A percentile compares a stretch with the other conserved stretches of the same genome.
Conservation (phyloP, 2,797 vertebrate species). For the Sebastiscus albofasciatus region DNA sequence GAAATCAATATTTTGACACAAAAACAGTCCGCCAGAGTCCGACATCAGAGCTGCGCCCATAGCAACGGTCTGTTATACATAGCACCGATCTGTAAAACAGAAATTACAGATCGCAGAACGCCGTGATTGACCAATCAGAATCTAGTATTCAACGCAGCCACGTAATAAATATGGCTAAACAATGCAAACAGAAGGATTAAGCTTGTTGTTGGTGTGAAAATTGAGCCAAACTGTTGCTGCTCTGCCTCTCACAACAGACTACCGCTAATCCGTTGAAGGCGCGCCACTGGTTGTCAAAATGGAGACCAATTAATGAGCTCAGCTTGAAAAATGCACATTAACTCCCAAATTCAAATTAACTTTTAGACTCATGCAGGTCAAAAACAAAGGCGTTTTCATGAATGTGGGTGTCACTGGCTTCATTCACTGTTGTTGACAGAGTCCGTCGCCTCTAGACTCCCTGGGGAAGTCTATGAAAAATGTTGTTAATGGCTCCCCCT, state of each 20-base stretch:
- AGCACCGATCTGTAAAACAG: too few relatives aligned
- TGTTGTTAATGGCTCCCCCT: not conserved
- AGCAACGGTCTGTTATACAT: too few relatives aligned
- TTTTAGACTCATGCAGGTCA: constrained; percentile 20
- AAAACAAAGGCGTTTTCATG: constrained; percentile 24
- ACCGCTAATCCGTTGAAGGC: not conserved
- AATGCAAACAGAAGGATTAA: not conserved
- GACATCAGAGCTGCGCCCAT: too few relatives aligned
- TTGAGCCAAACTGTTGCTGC: not conserved
- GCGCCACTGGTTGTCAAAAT: constrained; percentile 1
- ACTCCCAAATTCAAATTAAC: constrained; percentile 32
- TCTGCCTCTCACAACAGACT: not conserved
- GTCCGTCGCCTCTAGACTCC: constrained; percentile 8
- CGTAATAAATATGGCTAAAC: not conserved
- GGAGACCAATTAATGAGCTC: constrained; percentile 2
- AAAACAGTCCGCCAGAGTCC: too few relatives aligned
- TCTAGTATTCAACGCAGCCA: too few relatives aligned
- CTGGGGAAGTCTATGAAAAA: constrained; percentile 25
- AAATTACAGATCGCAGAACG: too few relatives aligned
- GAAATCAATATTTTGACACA: too few relatives aligned
- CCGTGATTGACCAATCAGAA: too few relatives aligned
- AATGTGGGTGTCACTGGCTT: constrained; percentile 18
- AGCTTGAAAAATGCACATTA: constrained; percentile 22
- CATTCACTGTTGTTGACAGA: constrained; percentile 22
- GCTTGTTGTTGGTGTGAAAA: not conserved